Base-by-base conservation (phyloP, 2,797 vertebrate genomes). In the Falco berigora region DNA sequence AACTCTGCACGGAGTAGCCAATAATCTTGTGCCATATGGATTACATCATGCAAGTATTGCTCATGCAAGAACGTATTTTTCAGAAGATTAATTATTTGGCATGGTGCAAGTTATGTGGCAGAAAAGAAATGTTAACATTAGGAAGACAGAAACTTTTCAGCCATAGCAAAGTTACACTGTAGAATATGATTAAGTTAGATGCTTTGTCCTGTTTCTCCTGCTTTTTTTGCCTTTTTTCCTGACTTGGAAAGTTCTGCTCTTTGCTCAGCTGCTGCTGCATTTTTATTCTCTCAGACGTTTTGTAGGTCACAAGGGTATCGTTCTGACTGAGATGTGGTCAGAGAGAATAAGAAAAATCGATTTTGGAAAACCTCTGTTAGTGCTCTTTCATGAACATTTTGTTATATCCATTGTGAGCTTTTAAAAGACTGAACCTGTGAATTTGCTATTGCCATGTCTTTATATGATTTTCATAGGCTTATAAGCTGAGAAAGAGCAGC, bases 311-410 rank as follows among this genome's bases (percentile, higher is more conserved):
- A 92, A 92, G 91, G 83, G 88, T 90, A 96, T 88, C 74, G 0
- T 96, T 94, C 91, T 94, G 72, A 92, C 56, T 96, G 92, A 96
- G 95, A 96, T 86, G 85, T 79, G 85, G 62, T 88, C 85, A 83
- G 75, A 92, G 89, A 96, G 84, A 96, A 95, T 91, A 96, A 88
- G 93, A 97, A 96, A 95, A 95, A 96, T 95, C 89, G 85, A 95
- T 97, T 97, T 95, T 78, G 86, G 94, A 94, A 96, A 96, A 94
- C 85, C 86, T 95, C 77, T 91, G 64, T 83, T 95, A 94, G n/a
- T 69, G 78, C 69, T 94, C 87, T 92, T 96, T 96, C 89, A 88
- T 89, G 92, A 83, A 73, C 84, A 69, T 84, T 90, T 88, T 95
- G 96, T 97, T 96, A 95, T 62, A 86, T 83, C 94, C 38, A 92